A percentile compares a stretch with the other conserved stretches of the same genome.
Evolutionary conservation across 1,140 invertebrate species (phyloP).

Genomic region (Drosophila kanapiae): DNA sequence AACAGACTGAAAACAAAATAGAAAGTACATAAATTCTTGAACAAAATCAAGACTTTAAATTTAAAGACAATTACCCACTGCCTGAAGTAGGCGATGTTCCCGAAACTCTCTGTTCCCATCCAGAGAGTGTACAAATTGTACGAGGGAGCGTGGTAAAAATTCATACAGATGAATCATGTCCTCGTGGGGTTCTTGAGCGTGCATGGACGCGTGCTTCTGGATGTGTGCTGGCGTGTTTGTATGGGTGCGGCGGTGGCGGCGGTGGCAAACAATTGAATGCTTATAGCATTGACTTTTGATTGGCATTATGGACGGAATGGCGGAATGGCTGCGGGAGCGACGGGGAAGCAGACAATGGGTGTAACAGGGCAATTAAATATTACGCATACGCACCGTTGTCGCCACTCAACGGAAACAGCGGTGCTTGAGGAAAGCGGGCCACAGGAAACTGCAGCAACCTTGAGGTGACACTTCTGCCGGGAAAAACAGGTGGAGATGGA

Average conservation of each 20-base stretch:
- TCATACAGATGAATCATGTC: slow-evolving; percentile 55
- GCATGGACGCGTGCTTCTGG: slow-evolving; percentile 4
- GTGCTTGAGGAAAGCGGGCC: slow-evolving; percentile 4
- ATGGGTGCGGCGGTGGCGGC: slow-evolving; percentile 10
- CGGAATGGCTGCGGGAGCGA: not conserved
- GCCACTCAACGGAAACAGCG: slow-evolving; percentile 1
- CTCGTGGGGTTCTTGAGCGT: slow-evolving; percentile 20
- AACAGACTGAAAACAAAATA: not conserved
- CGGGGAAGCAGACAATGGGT: slow-evolving; percentile 5
- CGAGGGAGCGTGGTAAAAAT: slow-evolving; percentile 48
- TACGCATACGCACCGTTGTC: slow-evolving; percentile 38
- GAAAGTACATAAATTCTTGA: not conserved
- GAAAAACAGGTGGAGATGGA: not conserved
- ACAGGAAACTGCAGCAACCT: slow-evolving; percentile 22
- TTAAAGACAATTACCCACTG: not conserved
- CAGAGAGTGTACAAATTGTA: slow-evolving; percentile 17
- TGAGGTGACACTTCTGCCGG: slow-evolving; percentile 4
- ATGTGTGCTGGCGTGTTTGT: slow-evolving; percentile 9
- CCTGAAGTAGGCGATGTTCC: not conserved
- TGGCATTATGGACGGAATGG: slow-evolving; percentile 48
- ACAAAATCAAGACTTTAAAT: not conserved
- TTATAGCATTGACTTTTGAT: slow-evolving; percentile 67
- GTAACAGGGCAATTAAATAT: slow-evolving; percentile 42
- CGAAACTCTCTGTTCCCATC: not conserved
- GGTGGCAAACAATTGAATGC: slow-evolving; percentile 62